Evolutionary conservation across 2,113 vertebrate species (phyloP).

Genomic region (Plecotus auritus): DNA sequence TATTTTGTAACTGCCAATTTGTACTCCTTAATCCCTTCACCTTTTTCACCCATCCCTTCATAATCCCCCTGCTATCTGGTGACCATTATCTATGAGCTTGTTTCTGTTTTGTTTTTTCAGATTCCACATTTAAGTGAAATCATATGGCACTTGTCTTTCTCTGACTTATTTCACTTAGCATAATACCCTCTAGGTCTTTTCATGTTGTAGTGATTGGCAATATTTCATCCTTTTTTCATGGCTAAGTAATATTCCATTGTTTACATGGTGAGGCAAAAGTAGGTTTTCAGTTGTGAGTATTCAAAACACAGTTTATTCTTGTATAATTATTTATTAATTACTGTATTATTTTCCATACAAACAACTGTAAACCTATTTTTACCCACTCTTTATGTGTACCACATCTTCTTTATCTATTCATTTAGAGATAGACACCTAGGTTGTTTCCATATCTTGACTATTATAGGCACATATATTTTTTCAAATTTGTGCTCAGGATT

Average conservation of each 20-base stretch:
- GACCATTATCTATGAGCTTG: not conserved
- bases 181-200: not conserved
- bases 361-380: not conserved
- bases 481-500: not conserved
- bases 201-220: not conserved
- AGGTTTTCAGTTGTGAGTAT: not conserved
- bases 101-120: not conserved
- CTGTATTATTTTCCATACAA: not conserved
- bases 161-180: not conserved
- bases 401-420: too few species aligned
- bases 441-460: not conserved
- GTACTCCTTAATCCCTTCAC: not conserved
- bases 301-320: not conserved
- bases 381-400: not conserved
- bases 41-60: not conserved
- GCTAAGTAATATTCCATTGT: not conserved
- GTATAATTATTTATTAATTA: not conserved
- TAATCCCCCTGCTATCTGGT: not conserved
- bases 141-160: not conserved
- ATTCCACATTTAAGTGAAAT: not conserved
- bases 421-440: not conserved
- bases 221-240: not conserved
- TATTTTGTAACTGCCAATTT: not conserved
- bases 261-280: not conserved
- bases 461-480: not conserved